Evolutionary conservation across 1,140 invertebrate genomes (phyloP), one percentile per base, ranked within the genome.

Genomic region (Fopius arisanus): DNA sequence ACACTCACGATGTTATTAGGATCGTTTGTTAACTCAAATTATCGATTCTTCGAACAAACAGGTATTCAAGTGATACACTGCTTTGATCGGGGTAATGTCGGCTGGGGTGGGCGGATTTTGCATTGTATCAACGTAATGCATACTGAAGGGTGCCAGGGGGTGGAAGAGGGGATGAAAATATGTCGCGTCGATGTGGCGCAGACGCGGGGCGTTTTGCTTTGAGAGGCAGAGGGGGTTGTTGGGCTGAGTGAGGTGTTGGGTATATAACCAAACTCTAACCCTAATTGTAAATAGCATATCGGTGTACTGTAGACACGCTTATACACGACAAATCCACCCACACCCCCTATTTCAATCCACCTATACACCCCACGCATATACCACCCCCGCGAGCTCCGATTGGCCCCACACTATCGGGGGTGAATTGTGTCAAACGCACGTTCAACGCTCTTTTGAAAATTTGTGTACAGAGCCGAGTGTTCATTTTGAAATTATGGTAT

Each of bases 251-350:
- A 59, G 54, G 54, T 59, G 54, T 59, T 59, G 54, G 54, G 54
- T 28, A 59, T 59, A 59, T 59, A 59, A 59, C 54, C 54, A 59
- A 59, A 59, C 54, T 59, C 54, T 59, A 59, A 59, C 54, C 54
- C 54, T 59, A 59, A 59, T 59, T 59, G 54, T 59, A 59, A 59
- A 59, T 59, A 59, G 54, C 54, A 59, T 59, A 59, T 59, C 54
- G 54, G 51, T 54, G 19, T 54, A 54, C 51, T 54, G 51, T 54
- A 59, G 54, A 59, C 54, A 59, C 54, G 54, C 10, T 59, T 59
- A 59, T 59, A 59, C 54, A 26, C 14, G 21, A 59, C 54, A 59
- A 59, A 59, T 6, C 54, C 54, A 7, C 19, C 4, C 41, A 14
- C 4, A 43, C 41, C 54, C 54, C 54, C 54, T n/a, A n/a, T n/a